A percentile compares a stretch with the other conserved stretches of the same genome.
Evolutionary conservation across 2,888 invertebrate species (phyloP).

Genomic region (Callyntrura guangdongensis): DNA sequence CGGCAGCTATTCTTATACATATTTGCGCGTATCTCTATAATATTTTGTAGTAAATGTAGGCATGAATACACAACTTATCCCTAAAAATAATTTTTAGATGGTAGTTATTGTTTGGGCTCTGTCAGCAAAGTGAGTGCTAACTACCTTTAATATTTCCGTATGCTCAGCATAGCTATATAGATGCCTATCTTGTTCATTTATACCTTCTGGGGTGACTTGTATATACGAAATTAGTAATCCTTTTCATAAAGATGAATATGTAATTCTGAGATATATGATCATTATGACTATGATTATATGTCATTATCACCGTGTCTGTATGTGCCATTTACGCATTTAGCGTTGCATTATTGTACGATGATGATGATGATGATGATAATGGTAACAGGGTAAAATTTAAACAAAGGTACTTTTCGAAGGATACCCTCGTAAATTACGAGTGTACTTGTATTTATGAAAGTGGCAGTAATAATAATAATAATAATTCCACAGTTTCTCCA

Average conservation of each 20-base stretch:
- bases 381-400: neutral
- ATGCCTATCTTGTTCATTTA: neutral
- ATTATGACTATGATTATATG: conserved; percentile 58
- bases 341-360: neutral
- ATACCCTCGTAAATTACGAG: neutral
- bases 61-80: neutral
- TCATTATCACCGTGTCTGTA: conserved; percentile 12
- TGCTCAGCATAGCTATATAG: neutral
- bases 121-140: conserved; percentile 37
- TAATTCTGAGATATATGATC: conserved; percentile 58
- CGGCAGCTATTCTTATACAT: neutral
- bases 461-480: neutral
- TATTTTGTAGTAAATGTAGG: neutral
- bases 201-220: conserved; percentile 58
- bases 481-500: conserved; percentile 21
- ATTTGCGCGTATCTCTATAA: neutral
- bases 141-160: neutral
- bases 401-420: neutral
- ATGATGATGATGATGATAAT: conserved; percentile 31
- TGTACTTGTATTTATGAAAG: neutral
- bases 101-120: conserved; percentile 6
- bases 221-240: neutral
- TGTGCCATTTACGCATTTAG: conserved; percentile 38
- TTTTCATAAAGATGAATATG: conserved; percentile 43
- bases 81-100: neutral